Evolutionary conservation across 1,140 invertebrate genomes (phyloP), one percentile per base, ranked within the genome.

Genomic region (Onthophagus taurus): DNA sequence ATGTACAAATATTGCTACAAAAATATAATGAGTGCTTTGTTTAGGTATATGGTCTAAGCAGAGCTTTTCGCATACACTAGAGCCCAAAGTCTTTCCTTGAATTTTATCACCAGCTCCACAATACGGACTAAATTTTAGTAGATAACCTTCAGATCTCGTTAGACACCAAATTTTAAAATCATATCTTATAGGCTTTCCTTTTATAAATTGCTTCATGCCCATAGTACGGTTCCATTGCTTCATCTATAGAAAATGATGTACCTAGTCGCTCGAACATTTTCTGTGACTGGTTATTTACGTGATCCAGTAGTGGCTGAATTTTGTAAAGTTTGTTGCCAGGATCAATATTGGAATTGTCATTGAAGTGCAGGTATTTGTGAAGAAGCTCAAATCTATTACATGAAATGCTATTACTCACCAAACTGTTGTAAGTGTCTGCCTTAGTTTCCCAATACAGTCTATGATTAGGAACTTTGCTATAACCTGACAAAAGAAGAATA

Each of bases 221-320:
- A 49, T 34, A 52, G 34, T 49, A 56, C 0, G 41, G 49, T 5
- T 53, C 45, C 54, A 54, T 54, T 9, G 47, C 41, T 29, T 54
- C 50, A 26, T 49, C 42, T 13, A 52, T 14, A 26, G 44, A 49
- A 48, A 44, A 50, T 31, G 34, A 31, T 29, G 9, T 34, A 8
- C 20, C 39, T 23, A 48, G 13, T 39, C 45, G 38, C 6, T 35
- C n/a, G 36, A 34, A 7, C 5, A 44, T 12, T 36, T 44, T 12
- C 24, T 44, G 35, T 12, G 42, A 48, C 4, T 38, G 12, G 8
- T 24, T 43, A 29, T 46, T 49, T 13, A 49, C n/a, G 17, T 33
- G 21, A 11, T 50, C 17, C 11, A 47, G 13, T 11, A 50, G 21
- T 18, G 44, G 44, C 23, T 24, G 21, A 8, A 50, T 30, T 47